Percentiles rank a stretch among this genome's conserved stretches.
phyloP scores from a whole-genome alignment of 2,888 invertebrate genomes.

The Euzetes globulus region DNA sequence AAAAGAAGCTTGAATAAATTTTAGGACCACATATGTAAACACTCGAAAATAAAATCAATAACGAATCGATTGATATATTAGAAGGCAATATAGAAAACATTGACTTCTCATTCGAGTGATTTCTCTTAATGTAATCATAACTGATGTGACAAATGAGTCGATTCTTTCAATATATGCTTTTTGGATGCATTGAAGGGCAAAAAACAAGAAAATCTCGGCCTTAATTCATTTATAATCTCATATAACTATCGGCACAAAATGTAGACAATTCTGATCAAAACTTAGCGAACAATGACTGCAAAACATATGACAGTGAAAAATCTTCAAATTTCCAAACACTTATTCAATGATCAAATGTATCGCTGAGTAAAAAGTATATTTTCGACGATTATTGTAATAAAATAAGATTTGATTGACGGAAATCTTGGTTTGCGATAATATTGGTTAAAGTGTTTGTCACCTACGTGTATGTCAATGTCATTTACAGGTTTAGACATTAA shows the following conservation, averaged over 20 bases:
- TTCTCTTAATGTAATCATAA: not conserved
- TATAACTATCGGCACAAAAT: not conserved
- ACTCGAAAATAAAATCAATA: not conserved
- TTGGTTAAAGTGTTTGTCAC: not conserved
- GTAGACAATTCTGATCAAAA: not conserved
- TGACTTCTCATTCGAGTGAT: not conserved
- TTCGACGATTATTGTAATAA: no score
- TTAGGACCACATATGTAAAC: not conserved
- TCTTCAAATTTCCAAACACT: not conserved
- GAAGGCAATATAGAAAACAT: not conserved
- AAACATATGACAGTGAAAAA: not conserved
- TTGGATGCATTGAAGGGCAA: not conserved
- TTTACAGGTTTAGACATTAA: slow-evolving; percentile 12
- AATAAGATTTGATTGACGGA: not conserved
- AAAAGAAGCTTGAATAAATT: no score
- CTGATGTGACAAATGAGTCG: not conserved
- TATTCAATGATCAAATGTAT: not conserved
- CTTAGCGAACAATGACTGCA: not conserved
- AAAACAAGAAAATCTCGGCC: not conserved
- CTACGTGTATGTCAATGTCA: slow-evolving; percentile 29
- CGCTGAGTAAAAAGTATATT: no score
- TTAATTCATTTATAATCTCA: not conserved
- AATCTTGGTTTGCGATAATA: not conserved
- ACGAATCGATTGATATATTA: not conserved
- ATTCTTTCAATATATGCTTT: not conserved